These are phyloP conservation scores for Arion vulgaris DNA, from an alignment of 1,140 invertebrate genomes.

Conservation along the genomic window DNA sequence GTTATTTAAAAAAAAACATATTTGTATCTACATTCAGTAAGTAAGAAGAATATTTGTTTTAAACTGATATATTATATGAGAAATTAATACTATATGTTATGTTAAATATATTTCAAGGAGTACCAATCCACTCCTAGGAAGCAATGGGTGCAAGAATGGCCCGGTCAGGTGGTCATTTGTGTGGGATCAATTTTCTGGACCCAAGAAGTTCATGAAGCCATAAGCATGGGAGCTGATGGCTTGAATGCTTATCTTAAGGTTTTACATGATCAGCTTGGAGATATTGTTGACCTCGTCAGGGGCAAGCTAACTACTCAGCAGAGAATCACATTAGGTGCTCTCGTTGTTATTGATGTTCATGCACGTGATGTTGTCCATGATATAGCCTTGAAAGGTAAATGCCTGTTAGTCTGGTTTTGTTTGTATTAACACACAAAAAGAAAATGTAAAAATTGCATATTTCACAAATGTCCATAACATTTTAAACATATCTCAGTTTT, in stretches of 20 bases:
- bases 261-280: constrained; percentile 66
- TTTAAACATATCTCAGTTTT: too few relatives aligned
- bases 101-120: constrained; percentile 51
- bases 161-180: constrained; percentile 73
- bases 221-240: constrained; percentile 60
- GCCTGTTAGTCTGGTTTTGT: not conserved
- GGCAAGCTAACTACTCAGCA: constrained; percentile 72
- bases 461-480: too few relatives aligned
- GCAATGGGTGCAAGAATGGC: constrained; percentile 73
- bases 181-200: constrained; percentile 74
- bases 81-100: not conserved
- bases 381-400: constrained; percentile 67
- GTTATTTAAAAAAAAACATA: too few relatives aligned
- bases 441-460: too few relatives aligned
- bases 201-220: constrained; percentile 70
- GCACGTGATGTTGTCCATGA: constrained; percentile 70
- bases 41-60: too few relatives aligned
- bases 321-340: constrained; percentile 71
- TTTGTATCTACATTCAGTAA: too few relatives aligned
- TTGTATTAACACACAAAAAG: too few relatives aligned
- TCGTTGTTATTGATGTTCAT: constrained; percentile 73
- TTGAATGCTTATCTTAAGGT: constrained; percentile 66
- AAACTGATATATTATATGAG: too few relatives aligned
- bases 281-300: constrained; percentile 72
- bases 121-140: constrained; percentile 65